These are phyloP conservation scores for Cheirogaleus medius DNA, from an alignment of 2,113 vertebrate genomes.

Conservation along the genomic window DNA sequence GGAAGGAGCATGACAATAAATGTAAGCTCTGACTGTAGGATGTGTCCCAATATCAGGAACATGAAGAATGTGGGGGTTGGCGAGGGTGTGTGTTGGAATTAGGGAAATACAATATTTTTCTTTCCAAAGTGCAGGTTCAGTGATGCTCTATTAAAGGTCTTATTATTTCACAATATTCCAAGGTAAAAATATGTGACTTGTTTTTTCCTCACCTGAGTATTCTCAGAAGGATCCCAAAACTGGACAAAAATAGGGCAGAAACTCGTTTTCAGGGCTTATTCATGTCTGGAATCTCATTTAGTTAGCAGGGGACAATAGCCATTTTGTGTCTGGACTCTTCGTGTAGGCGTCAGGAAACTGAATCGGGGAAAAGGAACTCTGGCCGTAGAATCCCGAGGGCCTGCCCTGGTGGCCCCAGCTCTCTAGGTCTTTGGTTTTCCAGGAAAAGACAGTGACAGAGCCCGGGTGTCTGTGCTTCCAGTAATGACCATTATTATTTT, in stretches of 20 bases:
- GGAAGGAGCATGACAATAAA: neutral
- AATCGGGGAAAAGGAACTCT: neutral
- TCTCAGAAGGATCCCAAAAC: neutral
- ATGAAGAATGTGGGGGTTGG: neutral
- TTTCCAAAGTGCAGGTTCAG: neutral
- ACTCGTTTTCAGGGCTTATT: slow-evolving; percentile 16
- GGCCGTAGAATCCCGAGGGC: neutral
- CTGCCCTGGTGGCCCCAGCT: neutral
- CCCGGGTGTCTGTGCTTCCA: neutral
- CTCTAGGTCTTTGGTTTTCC: neutral
- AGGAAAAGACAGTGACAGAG: neutral
- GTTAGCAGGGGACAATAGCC: neutral
- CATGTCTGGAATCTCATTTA: neutral
- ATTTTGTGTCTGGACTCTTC: neutral
- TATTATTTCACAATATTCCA: neutral
- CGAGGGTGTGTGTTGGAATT: neutral
- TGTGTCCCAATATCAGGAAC: neutral
- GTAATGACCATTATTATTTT: neutral
- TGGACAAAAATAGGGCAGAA: neutral
- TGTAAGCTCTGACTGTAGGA: neutral
- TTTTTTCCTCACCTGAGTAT: slow-evolving; percentile 35
- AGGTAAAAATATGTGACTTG: slow-evolving; percentile 37
- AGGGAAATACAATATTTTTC: neutral
- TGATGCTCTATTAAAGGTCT: slow-evolving; percentile 36
- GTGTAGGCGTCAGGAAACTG: slow-evolving; percentile 47